phyloP scores from a whole-genome alignment of 2,113 vertebrate genomes.

The Aspidoscelis tigris region DNA sequence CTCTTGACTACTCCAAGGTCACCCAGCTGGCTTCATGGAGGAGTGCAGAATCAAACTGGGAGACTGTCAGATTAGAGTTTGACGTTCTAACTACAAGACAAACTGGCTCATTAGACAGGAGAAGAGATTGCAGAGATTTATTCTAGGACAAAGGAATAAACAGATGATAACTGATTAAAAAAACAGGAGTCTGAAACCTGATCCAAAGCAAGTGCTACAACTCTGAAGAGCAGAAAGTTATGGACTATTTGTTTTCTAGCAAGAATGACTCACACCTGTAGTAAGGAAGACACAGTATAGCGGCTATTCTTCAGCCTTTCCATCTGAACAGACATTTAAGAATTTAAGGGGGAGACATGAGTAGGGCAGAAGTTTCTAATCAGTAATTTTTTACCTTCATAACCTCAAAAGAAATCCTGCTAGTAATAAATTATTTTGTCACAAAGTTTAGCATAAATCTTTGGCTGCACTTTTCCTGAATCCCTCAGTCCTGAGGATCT shows the following conservation, averaged over 20 bases:
- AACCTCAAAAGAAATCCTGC: too few species aligned
- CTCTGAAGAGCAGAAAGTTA: background rate
- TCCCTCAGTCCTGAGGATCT: background rate
- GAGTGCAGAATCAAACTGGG: too few species aligned
- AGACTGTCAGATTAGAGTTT: too few species aligned
- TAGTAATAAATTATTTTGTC: background rate
- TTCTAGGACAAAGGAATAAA: background rate
- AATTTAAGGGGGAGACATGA: background rate
- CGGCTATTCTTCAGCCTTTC: background rate
- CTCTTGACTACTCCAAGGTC: too few species aligned
- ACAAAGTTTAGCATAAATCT: background rate
- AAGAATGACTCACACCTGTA: background rate
- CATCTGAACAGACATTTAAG: background rate
- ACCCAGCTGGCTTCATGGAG: too few species aligned
- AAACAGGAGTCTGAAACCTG: background rate
- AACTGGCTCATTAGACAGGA: background rate
- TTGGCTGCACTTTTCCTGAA: background rate
- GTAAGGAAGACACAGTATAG: background rate
- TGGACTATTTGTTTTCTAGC: background rate
- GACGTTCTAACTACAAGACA: too few species aligned
- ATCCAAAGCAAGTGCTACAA: background rate
- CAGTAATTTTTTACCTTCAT: too few species aligned
- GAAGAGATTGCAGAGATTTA: background rate
- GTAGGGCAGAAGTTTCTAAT: background rate
- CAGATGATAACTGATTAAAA: background rate